phyloP scores from a whole-genome alignment of 2,797 vertebrate genomes.

The Amphiprion clarkii region DNA sequence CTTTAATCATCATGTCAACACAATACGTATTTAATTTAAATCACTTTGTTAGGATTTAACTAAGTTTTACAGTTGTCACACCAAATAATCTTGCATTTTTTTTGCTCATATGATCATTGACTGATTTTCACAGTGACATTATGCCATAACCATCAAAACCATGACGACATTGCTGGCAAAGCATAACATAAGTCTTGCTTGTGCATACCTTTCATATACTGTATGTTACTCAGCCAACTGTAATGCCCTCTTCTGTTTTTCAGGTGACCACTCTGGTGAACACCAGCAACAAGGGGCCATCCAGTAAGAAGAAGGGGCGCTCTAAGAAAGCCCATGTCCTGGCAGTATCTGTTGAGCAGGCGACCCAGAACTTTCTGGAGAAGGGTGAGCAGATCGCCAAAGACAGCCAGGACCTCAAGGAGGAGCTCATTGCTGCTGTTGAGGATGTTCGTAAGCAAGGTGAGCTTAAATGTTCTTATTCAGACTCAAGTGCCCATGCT shows the following conservation, averaged over 20 bases:
- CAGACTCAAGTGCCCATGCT: neutral
- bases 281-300: conserved; percentile 98
- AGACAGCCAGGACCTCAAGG: conserved; percentile 98
- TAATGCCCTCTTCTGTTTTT: conserved; percentile 12
- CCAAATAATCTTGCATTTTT: too few relatives aligned
- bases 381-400: conserved; percentile 99
- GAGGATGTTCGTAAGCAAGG: conserved; percentile 99
- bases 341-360: conserved; percentile 98
- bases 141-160: neutral
- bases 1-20: too few relatives aligned
- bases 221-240: neutral
- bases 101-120: neutral
- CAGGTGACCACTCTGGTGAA: conserved; percentile 99
- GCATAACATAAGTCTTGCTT: neutral
- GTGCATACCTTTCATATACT: neutral
- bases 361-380: conserved; percentile 98
- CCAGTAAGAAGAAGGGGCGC: conserved; percentile 98
- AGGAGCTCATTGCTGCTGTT: conserved; percentile 95
- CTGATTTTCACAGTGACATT: neutral
- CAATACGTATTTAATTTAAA: too few relatives aligned
- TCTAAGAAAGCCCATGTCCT: conserved; percentile 99
- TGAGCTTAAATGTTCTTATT: conserved; percentile 53
- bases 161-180: neutral
- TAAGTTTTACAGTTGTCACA: too few relatives aligned
- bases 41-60: too few relatives aligned